A percentile compares a stretch with the other conserved stretches of the same genome.
These are phyloP conservation scores for Synodontis membranacea DNA, from an alignment of 2,113 vertebrate genomes.

Conservation along the genomic window DNA sequence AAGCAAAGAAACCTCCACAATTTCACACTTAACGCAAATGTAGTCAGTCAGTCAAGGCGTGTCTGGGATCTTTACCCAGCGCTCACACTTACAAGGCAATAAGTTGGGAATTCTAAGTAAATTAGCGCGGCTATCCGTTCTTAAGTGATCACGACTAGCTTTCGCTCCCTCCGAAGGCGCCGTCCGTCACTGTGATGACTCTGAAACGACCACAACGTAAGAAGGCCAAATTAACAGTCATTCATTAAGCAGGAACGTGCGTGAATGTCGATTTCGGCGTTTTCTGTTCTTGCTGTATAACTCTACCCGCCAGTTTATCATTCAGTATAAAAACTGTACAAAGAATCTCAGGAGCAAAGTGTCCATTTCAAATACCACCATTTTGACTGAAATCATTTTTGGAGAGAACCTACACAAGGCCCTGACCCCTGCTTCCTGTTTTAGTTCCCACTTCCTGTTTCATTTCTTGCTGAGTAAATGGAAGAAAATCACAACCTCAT, in stretches of 20 bases:
- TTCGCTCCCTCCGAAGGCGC: background rate
- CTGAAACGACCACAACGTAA: background rate
- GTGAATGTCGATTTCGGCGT: background rate
- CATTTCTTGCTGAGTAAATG: background rate
- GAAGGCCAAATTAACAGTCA: background rate
- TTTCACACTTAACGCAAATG: background rate
- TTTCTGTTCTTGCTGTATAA: too few relatives aligned
- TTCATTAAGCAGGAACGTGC: background rate
- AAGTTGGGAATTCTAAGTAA: background rate
- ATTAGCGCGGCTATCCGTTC: background rate
- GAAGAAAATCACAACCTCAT: background rate
- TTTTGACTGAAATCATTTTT: background rate
- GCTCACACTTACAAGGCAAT: background rate
- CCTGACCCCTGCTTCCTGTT: background rate
- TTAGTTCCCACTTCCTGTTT: background rate
- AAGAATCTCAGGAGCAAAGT: background rate
- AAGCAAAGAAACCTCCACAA: background rate
- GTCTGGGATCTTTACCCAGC: background rate
- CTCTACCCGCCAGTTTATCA: background rate
- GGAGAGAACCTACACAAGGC: background rate
- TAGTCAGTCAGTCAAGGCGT: conserved; percentile 1
- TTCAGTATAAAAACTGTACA: background rate
- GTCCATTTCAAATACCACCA: too few relatives aligned
- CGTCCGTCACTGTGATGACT: background rate
- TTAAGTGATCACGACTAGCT: background rate